Evolutionary conservation across 2,113 vertebrate species (phyloP).

Genomic region (Lophius piscatorius): DNA sequence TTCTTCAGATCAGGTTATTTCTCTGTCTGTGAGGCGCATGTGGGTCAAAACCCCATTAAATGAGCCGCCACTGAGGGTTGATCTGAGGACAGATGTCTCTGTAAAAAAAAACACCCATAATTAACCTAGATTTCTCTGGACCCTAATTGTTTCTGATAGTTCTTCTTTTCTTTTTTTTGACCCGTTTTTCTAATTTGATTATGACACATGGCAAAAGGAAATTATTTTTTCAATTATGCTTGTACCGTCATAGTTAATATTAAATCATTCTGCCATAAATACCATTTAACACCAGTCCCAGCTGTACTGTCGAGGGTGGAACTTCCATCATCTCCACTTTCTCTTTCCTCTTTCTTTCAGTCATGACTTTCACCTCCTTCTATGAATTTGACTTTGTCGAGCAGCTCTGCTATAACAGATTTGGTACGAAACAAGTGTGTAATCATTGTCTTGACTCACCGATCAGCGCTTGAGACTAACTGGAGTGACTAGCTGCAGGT

Average conservation of each 20-base stretch:
- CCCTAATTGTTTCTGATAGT: too few relatives aligned
- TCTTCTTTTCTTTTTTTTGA: too few relatives aligned
- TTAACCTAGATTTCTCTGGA: too few relatives aligned
- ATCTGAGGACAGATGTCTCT: too few relatives aligned
- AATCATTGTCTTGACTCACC: conserved; percentile 49
- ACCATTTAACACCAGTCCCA: conserved; percentile 5
- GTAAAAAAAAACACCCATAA: too few relatives aligned
- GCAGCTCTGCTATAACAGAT: conserved; percentile 40
- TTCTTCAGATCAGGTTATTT: conserved; percentile 26
- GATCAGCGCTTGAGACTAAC: conserved; percentile 23
- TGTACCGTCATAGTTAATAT: not conserved
- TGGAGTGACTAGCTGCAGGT: conserved; percentile 31
- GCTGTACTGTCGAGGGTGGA: too few relatives aligned
- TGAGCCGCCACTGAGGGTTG: not conserved
- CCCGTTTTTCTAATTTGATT: not conserved
- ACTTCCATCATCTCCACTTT: too few relatives aligned
- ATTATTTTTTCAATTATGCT: not conserved
- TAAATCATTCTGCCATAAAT: conserved; percentile 4
- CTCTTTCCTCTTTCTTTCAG: too few relatives aligned
- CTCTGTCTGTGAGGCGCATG: conserved; percentile 8
- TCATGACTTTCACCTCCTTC: conserved; percentile 7
- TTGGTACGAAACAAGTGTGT: conserved; percentile 42
- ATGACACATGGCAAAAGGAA: not conserved
- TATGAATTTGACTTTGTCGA: conserved; percentile 27
- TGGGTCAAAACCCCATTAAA: conserved; percentile 3